These are phyloP conservation scores for Nesogale talazaci DNA, from an alignment of 2,113 vertebrate species.

Conservation along the genomic window DNA sequence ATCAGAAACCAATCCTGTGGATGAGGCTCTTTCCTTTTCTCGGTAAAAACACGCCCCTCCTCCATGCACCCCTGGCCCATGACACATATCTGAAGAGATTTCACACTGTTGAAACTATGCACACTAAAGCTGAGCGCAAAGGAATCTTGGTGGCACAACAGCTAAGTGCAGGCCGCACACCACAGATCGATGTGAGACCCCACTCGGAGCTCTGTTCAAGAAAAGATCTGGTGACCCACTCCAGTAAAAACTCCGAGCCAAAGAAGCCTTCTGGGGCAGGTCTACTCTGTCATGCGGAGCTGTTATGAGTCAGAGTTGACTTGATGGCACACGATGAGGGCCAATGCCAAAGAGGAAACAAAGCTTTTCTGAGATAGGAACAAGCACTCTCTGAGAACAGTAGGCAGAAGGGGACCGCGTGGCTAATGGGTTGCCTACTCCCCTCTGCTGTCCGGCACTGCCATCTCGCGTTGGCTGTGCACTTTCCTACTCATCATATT, in stretches of 20 bases:
- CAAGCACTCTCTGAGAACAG: background rate
- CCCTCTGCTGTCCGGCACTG: too few species aligned
- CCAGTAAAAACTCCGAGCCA: background rate
- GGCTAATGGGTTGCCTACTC: background rate
- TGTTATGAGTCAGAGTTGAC: background rate
- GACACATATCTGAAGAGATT: background rate
- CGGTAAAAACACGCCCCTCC: background rate
- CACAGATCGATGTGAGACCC: background rate
- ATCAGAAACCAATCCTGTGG: background rate
- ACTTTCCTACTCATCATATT: background rate
- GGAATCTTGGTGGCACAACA: background rate
- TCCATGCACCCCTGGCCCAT: background rate
- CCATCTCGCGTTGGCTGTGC: background rate
- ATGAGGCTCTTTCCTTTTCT: background rate
- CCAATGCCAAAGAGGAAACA: background rate
- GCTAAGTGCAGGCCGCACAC: background rate
- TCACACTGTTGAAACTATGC: slow-evolving; percentile 27
- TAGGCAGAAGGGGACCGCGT: background rate
- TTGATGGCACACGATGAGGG: background rate
- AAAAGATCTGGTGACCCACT: background rate
- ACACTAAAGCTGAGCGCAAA: background rate
- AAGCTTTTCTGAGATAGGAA: background rate
- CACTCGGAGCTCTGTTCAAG: background rate
- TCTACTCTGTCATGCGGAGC: background rate
- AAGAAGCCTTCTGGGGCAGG: background rate